A percentile compares a stretch with the other conserved stretches of the same genome.
These are phyloP conservation scores for Meiosimyza decipiens DNA, from an alignment of 2,888 invertebrate species.

Conservation along the genomic window DNA sequence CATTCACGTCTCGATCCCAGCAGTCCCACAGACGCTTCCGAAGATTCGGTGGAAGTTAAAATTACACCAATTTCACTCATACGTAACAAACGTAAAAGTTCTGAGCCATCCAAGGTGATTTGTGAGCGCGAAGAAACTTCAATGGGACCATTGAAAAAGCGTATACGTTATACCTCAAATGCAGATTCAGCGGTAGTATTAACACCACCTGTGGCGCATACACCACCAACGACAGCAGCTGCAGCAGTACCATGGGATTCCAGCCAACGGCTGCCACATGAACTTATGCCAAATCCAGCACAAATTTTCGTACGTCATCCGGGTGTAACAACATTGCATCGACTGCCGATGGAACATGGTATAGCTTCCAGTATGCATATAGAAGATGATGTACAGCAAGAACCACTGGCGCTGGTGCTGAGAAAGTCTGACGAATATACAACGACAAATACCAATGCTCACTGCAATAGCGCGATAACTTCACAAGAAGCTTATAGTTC, in stretches of 20 bases:
- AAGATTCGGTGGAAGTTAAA: constrained; percentile 75
- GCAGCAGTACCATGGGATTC: constrained; percentile 71
- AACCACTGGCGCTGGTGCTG: constrained; percentile 74
- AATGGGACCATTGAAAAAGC: constrained; percentile 76
- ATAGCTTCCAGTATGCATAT: constrained; percentile 7
- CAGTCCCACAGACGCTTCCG: constrained; percentile 74
- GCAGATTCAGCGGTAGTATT: constrained; percentile 57
- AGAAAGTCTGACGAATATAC: constrained; percentile 43
- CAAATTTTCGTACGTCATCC: constrained; percentile 65
- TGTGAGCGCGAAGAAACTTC: constrained; percentile 56
- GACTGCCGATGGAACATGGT: constrained; percentile 45
- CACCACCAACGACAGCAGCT: constrained; percentile 51
- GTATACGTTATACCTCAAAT: constrained; percentile 71
- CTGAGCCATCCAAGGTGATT: constrained; percentile 74
- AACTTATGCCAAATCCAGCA: constrained; percentile 68
- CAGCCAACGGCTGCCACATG: constrained; percentile 61
- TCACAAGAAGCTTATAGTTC: constrained; percentile 18
- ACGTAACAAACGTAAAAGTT: constrained; percentile 75
- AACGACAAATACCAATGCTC: constrained; percentile 36
- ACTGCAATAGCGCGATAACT: constrained; percentile 6
- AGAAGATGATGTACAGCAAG: constrained; percentile 68
- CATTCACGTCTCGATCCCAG: constrained; percentile 66
- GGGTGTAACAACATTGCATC: constrained; percentile 65
- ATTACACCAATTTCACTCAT: constrained; percentile 69
- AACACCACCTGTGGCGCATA: constrained; percentile 51